Conservation (phyloP, 1,140 invertebrate species). For the Drosophila orosa region DNA sequence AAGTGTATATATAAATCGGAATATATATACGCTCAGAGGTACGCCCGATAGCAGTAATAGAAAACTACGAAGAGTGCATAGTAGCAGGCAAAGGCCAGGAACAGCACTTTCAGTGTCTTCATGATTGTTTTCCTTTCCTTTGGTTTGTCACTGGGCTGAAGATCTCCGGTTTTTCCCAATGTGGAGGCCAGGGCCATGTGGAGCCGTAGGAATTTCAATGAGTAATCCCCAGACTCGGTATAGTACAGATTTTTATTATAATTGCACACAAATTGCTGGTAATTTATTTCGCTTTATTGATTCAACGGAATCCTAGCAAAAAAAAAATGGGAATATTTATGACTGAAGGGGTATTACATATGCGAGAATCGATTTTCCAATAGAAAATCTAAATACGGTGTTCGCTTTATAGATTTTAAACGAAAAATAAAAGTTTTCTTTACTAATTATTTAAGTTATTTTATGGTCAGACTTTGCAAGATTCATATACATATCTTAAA, state of each 20-base stretch:
- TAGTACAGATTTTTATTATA: slow-evolving; percentile 26
- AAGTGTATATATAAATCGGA: slow-evolving; percentile 9
- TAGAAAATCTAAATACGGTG: not conserved
- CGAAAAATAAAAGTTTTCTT: not conserved
- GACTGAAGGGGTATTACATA: slow-evolving; percentile 1
- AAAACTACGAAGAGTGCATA: slow-evolving; percentile 73
- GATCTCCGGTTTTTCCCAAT: slow-evolving; percentile 40
- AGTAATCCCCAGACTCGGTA: slow-evolving; percentile 22
- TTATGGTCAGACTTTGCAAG: too few relatives aligned
- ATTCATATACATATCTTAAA: too few relatives aligned
- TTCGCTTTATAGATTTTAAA: not conserved
- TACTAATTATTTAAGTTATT: too few relatives aligned
- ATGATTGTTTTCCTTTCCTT: slow-evolving; percentile 46
- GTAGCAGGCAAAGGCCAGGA: slow-evolving; percentile 63
- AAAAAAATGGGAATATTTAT: slow-evolving; percentile 26
- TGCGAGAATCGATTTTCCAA: not conserved
- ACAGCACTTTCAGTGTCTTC: slow-evolving; percentile 67
- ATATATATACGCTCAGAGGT: slow-evolving; percentile 31
- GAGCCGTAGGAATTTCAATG: slow-evolving; percentile 30
- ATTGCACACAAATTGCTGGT: slow-evolving; percentile 28
- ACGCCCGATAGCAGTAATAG: slow-evolving; percentile 75
- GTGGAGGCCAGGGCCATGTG: slow-evolving; percentile 58
- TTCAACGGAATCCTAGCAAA: slow-evolving; percentile 6
- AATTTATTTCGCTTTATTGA: slow-evolving; percentile 27
- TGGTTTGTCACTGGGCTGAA: slow-evolving; percentile 14